Base-by-base conservation (phyloP, 2,888 invertebrate genomes). In the Vanessa cardui region DNA sequence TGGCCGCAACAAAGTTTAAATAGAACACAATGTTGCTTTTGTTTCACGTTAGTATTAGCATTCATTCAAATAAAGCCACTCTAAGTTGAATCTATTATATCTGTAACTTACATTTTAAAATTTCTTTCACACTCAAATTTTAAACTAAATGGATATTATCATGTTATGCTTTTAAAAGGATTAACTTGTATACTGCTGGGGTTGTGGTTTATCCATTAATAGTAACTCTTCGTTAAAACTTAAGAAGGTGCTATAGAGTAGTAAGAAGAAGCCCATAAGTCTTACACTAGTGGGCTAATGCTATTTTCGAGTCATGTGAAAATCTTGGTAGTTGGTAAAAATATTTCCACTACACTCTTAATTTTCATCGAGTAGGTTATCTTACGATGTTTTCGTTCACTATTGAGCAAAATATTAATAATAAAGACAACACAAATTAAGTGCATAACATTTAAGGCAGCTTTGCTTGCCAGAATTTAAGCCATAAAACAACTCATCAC, bases 201-300 rank as follows among this genome's bases (percentile, higher is more conserved):
- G 56, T 39, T 56, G 16, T 16, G 18, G 56, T 39, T 56, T 56
- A 39, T 56, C 39, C 12, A 56, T 56, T 54, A 54, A 54, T n/a
- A 31, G 31, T 54, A 39, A 56, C 18, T 33, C 56, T 56, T 39
- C 21, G 26, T 26, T 33, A 39, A 16, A 56, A 56, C 33, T 56
- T 56, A 7, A 12, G n/a, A 9, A 39, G 2, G 39, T 39, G 12
- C 39, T 39, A 12, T 39, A 12, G 39, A 39, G 39, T 12, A 39
- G 39, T 39, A 39, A 9, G 9, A 7, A 39, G 12, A 12, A 39
- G 12, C 4, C 3, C 1, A 9, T 39, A 39, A 39, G 12, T 39
- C 4, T 39, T 9, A 3, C 39, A 39, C 39, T 12, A 39, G 3
- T 26, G 0, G 26, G 26, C 26, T 26, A 1, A 39, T 12, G 39